These are phyloP conservation scores for Rugalucina vietnamica DNA, from an alignment of 2,888 invertebrate species.

Conservation along the genomic window DNA sequence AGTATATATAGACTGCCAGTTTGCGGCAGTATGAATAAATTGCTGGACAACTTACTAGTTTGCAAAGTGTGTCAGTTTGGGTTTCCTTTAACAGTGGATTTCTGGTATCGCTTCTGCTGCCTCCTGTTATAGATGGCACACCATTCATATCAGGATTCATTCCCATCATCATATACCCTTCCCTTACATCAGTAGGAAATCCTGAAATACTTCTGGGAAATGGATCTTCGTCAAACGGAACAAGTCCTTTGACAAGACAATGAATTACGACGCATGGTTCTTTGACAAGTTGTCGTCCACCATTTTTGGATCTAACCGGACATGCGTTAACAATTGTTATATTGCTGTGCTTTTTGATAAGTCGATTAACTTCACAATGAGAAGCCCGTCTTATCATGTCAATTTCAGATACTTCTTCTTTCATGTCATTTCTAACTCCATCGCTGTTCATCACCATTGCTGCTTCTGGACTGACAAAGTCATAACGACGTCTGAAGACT, in stretches of 20 bases:
- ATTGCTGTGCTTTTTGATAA: constrained; percentile 46
- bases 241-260: constrained; percentile 54
- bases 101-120: no score
- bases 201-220: constrained; percentile 45
- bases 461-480: constrained; percentile 47
- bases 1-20: no score
- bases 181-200: constrained; percentile 52
- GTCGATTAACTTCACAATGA: no score
- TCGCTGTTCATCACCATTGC: constrained; percentile 38
- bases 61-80: no score
- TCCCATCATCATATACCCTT: constrained; percentile 35
- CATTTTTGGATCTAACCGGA: constrained; percentile 46
- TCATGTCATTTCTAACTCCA: constrained; percentile 20
- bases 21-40: no score
- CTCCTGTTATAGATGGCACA: no score
- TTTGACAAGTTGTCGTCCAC: constrained; percentile 33
- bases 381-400: no score
- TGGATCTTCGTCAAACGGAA: constrained; percentile 57
- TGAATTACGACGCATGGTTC: constrained; percentile 51
- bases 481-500: constrained; percentile 44
- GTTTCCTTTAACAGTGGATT: no score
- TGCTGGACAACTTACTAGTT: no score
- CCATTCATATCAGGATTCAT: no score
- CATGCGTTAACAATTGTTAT: constrained; percentile 43
- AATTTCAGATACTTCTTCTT: no score